These are phyloP conservation scores for Chaenodraco wilsoni DNA, from an alignment of 2,797 vertebrate species.

Conservation along the genomic window DNA sequence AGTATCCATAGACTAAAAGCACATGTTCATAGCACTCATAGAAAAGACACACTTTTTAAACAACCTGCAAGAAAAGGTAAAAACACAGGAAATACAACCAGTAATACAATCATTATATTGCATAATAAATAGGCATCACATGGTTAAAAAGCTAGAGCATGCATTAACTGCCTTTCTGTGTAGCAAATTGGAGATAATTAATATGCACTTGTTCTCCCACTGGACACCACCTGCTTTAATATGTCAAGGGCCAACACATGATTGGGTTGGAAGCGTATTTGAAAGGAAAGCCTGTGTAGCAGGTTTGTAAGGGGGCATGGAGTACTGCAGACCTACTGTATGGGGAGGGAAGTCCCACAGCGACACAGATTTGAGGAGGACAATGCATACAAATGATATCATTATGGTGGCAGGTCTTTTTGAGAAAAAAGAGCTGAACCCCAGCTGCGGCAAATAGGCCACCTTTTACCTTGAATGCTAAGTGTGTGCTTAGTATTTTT, in stretches of 20 bases:
- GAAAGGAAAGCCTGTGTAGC: slow-evolving; percentile 22
- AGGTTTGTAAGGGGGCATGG: slow-evolving; percentile 34
- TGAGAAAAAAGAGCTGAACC: slow-evolving; percentile 8
- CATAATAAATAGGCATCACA: slow-evolving; percentile 32
- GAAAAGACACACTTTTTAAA: slow-evolving; percentile 35
- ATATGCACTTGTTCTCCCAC: slow-evolving; percentile 63
- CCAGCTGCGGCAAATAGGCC: slow-evolving; percentile 32
- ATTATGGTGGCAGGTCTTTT: slow-evolving; percentile 69
- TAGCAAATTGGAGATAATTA: slow-evolving; percentile 60
- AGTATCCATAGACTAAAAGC: slow-evolving; percentile 41
- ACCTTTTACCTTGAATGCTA: slow-evolving; percentile 14
- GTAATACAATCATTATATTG: slow-evolving; percentile 29
- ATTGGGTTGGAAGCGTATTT: slow-evolving; percentile 35
- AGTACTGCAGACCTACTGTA: slow-evolving; percentile 44
- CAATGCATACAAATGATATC: slow-evolving; percentile 82
- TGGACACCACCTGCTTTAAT: slow-evolving; percentile 80
- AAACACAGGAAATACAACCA: slow-evolving; percentile 51
- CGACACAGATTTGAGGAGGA: slow-evolving; percentile 71
- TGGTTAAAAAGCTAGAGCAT: slow-evolving; percentile 34
- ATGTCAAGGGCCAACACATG: slow-evolving; percentile 58
- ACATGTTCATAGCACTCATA: slow-evolving; percentile 40
- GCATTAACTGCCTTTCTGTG: slow-evolving; percentile 37
- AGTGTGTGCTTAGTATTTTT: slow-evolving; percentile 27
- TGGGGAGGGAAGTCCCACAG: slow-evolving; percentile 60
- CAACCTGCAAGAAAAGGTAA: slow-evolving; percentile 58